Base-by-base conservation (phyloP, 2,888 invertebrate species). In the Masnerella sp. region DNA sequence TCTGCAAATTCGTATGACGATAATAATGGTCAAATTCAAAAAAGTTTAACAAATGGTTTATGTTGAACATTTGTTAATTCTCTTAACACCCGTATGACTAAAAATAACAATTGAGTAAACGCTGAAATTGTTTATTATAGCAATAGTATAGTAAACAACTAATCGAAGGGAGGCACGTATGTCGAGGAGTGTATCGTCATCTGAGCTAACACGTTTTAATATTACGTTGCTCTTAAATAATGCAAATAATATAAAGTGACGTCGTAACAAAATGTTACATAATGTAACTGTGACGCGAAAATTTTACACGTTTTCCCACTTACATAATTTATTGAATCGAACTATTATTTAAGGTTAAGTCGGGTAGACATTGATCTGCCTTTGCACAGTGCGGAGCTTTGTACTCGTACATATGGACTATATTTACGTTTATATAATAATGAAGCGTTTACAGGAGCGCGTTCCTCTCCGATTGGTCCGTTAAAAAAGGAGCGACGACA, bases 321-420 rank as follows among this genome's bases (percentile, higher is more conserved):
- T 56, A 17, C 42, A 56, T 56, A 56, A 56, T 56, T 56, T n/a
- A 56, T 15, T 15, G 30, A 18, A 42, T 42, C 30, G 42, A 42
- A 56, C 40, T 30, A 30, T 28, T 42, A 42, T 56, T 56, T 56
- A 56, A 56, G 30, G 54, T 42, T 56, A 42, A 42, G 54, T 42
- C 38, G 42, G 28, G 15, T 30, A 42, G 30, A 30, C 25, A 56
- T 42, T 56, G 54, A 56, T 56, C 42, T 30, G 42, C 30, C 40
- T 52, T 42, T 40, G 40, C 18, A 56, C 54, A 11, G 2, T n/a
- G 38, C 15, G n/a, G 11, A 25, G 9, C 30, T 14, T 9, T 15
- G 12, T 30, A n/a, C 8, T 3, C 28, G 15, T 9, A n/a, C 12
- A 40, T n/a, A 28, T 54, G 12, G n/a, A 40, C 18, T 22, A 49